Evolutionary conservation across 2,888 invertebrate species (phyloP).

Genomic region (Bedellia somnulentella): DNA sequence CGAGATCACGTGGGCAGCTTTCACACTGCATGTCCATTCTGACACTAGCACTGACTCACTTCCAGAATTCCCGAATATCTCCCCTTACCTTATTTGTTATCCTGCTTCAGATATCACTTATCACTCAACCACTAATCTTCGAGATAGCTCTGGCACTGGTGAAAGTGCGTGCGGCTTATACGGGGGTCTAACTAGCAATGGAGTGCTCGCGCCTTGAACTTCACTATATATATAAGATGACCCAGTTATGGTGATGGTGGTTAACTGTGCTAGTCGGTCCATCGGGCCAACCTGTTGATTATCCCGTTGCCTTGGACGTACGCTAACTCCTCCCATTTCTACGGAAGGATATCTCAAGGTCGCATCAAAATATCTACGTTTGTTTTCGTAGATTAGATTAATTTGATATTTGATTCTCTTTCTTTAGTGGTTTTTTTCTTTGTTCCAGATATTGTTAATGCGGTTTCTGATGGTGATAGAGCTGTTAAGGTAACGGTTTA

Average conservation of each 20-base stretch:
- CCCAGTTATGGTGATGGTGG: slow-evolving; percentile 66
- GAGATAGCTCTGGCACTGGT: too few relatives aligned
- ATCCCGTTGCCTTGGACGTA: slow-evolving; percentile 28
- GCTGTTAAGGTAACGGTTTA: too few relatives aligned
- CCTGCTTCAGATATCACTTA: too few relatives aligned
- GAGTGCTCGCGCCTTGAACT: slow-evolving; percentile 76
- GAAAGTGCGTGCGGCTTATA: slow-evolving; percentile 52
- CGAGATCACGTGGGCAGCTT: slow-evolving; percentile 14
- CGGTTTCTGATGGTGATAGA: too few relatives aligned
- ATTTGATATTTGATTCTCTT: too few relatives aligned
- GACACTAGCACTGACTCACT: slow-evolving; percentile 18
- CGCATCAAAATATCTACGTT: too few relatives aligned
- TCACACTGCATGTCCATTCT: slow-evolving; percentile 17
- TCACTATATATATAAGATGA: slow-evolving; percentile 81
- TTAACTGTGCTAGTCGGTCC: slow-evolving; percentile 49
- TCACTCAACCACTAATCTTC: too few relatives aligned
- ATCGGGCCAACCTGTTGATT: slow-evolving; percentile 32
- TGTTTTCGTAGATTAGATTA: too few relatives aligned
- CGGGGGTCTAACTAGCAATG: slow-evolving; percentile 58
- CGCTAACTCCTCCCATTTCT: slow-evolving; percentile 20
- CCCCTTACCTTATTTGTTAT: slow-evolving; percentile 35
- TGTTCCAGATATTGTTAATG: too few relatives aligned
- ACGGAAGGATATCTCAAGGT: slow-evolving; percentile 27
- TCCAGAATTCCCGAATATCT: too few relatives aligned
- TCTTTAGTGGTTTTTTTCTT: too few relatives aligned